These are phyloP conservation scores for Thunnus maccoyii DNA, from an alignment of 2,113 vertebrate genomes.

Conservation along the genomic window DNA sequence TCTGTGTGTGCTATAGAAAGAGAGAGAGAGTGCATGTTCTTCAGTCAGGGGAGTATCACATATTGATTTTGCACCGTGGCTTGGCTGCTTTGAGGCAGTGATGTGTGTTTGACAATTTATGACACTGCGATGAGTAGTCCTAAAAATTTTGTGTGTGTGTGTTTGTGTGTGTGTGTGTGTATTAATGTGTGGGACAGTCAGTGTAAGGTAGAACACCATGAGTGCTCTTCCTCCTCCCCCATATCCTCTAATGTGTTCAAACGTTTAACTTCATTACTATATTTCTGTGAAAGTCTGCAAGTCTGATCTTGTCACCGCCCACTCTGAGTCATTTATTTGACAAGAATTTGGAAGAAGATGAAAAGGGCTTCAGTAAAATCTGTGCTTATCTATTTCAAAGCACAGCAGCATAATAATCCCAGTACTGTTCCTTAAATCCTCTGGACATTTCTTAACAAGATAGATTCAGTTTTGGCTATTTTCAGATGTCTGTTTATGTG, in stretches of 20 bases:
- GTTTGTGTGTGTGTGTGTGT: background rate
- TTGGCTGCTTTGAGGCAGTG: conserved; percentile 37
- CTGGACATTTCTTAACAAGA: conserved; percentile 44
- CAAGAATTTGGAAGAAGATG: conserved; percentile 63
- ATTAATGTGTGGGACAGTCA: conserved; percentile 9
- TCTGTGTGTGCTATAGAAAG: background rate
- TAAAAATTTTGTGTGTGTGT: conserved; percentile 57
- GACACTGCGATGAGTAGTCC: conserved; percentile 41
- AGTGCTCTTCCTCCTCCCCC: background rate
- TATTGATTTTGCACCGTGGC: conserved; percentile 72
- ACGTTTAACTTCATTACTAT: conserved; percentile 40
- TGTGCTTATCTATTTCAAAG: conserved; percentile 61
- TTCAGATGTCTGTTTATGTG: conserved; percentile 17
- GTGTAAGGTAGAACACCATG: background rate
- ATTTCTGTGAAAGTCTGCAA: conserved; percentile 44
- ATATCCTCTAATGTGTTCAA: conserved; percentile 21
- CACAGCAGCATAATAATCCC: conserved; percentile 53
- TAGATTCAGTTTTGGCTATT: conserved; percentile 18
- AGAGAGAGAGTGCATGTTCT: conserved; percentile 44
- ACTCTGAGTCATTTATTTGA: conserved; percentile 61
- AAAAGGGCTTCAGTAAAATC: conserved; percentile 59
- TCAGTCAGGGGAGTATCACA: conserved; percentile 29
- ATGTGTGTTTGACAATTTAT: conserved; percentile 66
- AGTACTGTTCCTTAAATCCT: conserved; percentile 51
- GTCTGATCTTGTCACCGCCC: conserved; percentile 56